phyloP scores from a whole-genome alignment of 2,113 vertebrate genomes.

The Triplophysa dalaica region DNA sequence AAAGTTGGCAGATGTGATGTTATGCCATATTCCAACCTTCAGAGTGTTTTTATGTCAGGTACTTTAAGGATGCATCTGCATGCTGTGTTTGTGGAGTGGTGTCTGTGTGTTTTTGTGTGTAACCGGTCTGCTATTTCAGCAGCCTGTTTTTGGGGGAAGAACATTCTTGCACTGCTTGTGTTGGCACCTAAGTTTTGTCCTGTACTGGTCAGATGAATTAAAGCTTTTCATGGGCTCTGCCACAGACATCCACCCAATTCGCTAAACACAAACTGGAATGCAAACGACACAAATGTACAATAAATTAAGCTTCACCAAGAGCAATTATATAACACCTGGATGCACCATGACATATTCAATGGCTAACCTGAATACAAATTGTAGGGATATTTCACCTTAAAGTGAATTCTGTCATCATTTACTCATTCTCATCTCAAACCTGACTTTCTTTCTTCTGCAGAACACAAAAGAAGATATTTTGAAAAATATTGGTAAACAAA shows the following conservation, averaged over 20 bases:
- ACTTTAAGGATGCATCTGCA: not conserved
- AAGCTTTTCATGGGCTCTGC: conserved; percentile 76
- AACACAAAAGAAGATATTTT: no score
- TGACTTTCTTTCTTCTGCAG: no score
- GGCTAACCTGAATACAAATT: no score
- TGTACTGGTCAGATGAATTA: conserved; percentile 77
- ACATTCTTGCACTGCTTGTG: conserved; percentile 80
- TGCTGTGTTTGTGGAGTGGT: not conserved
- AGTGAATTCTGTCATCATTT: no score
- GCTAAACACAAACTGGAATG: conserved; percentile 70
- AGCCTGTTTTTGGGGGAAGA: conserved; percentile 59
- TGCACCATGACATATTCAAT: not conserved
- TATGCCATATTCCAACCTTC: conserved; percentile 1
- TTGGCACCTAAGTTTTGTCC: conserved; percentile 75
- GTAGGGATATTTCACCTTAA: no score
- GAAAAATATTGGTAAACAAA: no score
- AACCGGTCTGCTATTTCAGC: conserved; percentile 64
- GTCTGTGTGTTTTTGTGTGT: conserved; percentile 42
- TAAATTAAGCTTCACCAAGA: conserved; percentile 69
- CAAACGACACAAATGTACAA: conserved; percentile 69
- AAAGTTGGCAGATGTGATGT: conserved; percentile 1
- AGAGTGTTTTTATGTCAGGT: conserved; percentile 6
- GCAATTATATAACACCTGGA: conserved; percentile 64
- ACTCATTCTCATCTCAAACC: no score
- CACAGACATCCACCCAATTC: conserved; percentile 77